Base-by-base conservation (phyloP, 2,888 invertebrate genomes). In the Zygaena filipendulae region DNA sequence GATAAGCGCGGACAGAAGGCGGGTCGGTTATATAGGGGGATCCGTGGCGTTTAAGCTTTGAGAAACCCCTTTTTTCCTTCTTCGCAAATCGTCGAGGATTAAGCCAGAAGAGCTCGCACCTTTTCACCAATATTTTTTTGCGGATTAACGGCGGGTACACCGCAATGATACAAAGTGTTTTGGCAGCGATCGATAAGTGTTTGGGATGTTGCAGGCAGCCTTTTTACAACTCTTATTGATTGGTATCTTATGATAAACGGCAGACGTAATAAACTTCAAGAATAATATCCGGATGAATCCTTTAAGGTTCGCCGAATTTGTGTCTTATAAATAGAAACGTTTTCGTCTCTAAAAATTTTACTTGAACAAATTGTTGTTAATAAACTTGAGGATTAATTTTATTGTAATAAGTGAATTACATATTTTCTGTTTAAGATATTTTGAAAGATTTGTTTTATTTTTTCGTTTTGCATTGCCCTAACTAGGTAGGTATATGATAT, bases 51-150 rank as follows among this genome's bases (percentile, higher is more conserved):
- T 55, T 64, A 64, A 69, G 62, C 64, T 41, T 40, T 33, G 41
- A 52, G 55, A 70, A 71, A n/a, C n/a, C 74, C 75, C 71, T 68
- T 75, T 75, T 74, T 71, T 68, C 64, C 68, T 53, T 66, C 68
- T 72, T 68, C 60, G 60, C 67, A 74, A 77, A 77, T 77, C 69
- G 72, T 68, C 67, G 57, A 47, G 70, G 74, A 77, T 75, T 75
- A 75, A 62, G 64, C 53, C 52, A 53, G 47, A 54, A 64, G 56
- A 60, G 63, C 66, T 72, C 62, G 59, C 70, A 74, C 71, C 70
- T 74, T 74, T 62, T 58, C 60, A 52, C 57, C 61, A 67, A 67
- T 69, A 63, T 69, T 69, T 71, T 57, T 69, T 68, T 63, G 59
- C 55, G 64, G 61, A 59, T 71, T 59, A 69, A 57, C 56, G 49